Evolutionary conservation across 2,888 invertebrate species (phyloP).

Genomic region (Cryptus viduatorius): DNA sequence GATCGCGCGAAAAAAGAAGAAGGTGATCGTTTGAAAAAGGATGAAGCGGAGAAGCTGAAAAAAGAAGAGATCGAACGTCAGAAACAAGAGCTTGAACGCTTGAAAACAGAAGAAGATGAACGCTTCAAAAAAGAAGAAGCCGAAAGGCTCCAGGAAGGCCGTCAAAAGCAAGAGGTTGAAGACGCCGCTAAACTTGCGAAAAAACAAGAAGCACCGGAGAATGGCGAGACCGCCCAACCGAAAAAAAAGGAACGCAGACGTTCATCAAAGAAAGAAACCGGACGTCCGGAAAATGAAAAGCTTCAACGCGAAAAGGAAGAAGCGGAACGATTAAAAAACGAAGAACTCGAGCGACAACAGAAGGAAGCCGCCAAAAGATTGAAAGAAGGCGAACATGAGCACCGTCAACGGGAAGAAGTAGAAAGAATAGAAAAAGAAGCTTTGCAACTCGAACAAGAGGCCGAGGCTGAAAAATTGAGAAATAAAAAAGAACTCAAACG

Average conservation of each 20-base stretch:
- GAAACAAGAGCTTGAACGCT: slow-evolving; percentile 18
- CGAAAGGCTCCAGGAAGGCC: slow-evolving; percentile 70
- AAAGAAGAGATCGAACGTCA: slow-evolving; percentile 34
- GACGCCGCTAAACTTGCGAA: slow-evolving; percentile 66
- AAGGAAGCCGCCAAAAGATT: slow-evolving; percentile 74
- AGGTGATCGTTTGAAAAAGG: slow-evolving; percentile 75
- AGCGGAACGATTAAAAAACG: slow-evolving; percentile 54
- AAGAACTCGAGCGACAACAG: slow-evolving; percentile 55
- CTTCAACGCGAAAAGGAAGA: slow-evolving; percentile 39
- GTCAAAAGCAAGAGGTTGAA: slow-evolving; percentile 75
- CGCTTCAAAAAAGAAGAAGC: slow-evolving; percentile 71
- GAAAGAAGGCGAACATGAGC: slow-evolving; percentile 68
- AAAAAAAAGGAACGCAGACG: slow-evolving; percentile 62
- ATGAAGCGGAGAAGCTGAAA: slow-evolving; percentile 72
- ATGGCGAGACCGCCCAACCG: slow-evolving; percentile 74
- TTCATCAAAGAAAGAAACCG: slow-evolving; percentile 80
- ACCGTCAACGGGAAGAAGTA: slow-evolving; percentile 33
- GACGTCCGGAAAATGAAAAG: slow-evolving; percentile 40
- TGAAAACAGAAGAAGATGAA: slow-evolving; percentile 38
- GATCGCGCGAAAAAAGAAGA: slow-evolving; percentile 46
- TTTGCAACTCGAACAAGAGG: slow-evolving; percentile 5
- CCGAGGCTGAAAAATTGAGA: slow-evolving; percentile 49
- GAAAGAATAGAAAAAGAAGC: slow-evolving; percentile 62
- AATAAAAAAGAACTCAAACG: slow-evolving; percentile 41
- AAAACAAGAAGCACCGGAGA: slow-evolving; percentile 78